These are phyloP conservation scores for Chelon auratus DNA, from an alignment of 2,797 vertebrate species.

Conservation along the genomic window DNA sequence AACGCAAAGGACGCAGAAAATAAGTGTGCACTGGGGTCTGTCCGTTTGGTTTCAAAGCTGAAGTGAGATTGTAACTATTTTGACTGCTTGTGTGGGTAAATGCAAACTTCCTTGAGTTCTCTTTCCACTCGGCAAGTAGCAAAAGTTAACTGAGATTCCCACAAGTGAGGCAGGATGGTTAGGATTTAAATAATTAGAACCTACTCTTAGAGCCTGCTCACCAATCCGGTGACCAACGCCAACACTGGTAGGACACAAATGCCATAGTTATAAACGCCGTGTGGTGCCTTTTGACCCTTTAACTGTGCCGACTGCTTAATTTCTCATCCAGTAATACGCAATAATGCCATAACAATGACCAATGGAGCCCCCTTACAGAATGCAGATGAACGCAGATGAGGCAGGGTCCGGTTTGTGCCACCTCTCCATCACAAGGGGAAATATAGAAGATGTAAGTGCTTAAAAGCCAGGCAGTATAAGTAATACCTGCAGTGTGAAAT, in stretches of 20 bases:
- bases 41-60: slow-evolving; percentile 5
- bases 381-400: background rate
- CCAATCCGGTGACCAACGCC: background rate
- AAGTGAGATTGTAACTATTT: background rate
- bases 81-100: background rate
- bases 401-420: slow-evolving; percentile 9
- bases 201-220: background rate
- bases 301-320: background rate
- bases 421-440: slow-evolving; percentile 23
- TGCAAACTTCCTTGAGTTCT: background rate
- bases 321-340: background rate
- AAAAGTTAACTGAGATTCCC: background rate
- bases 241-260: background rate
- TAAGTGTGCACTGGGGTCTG: background rate
- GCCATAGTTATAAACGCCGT: background rate
- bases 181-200: background rate
- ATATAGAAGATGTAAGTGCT: slow-evolving; percentile 25
- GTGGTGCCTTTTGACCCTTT: background rate
- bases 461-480: slow-evolving; percentile 42
- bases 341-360: background rate
- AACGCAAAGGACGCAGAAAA: background rate
- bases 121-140: background rate
- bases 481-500: slow-evolving; percentile 57
- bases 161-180: background rate
- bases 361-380: too few species aligned